phyloP scores from a whole-genome alignment of 2,113 vertebrate genomes.

The Rynchops niger region DNA sequence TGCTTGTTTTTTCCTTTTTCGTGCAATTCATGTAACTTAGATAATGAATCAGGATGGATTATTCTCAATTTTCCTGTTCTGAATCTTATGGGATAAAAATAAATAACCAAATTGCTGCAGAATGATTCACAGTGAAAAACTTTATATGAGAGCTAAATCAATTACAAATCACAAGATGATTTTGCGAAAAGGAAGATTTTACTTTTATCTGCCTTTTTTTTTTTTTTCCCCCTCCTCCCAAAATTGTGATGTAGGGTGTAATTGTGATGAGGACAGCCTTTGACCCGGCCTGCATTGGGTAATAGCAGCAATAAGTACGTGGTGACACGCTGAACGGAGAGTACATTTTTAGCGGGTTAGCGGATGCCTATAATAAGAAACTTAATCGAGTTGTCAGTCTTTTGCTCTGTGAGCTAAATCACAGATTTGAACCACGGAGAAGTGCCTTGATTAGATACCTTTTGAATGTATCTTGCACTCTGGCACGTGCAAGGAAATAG shows the following conservation, averaged over 20 bases:
- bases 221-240: neutral
- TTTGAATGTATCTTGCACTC: neutral
- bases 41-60: neutral
- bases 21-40: fast-evolving
- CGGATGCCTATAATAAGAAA: neutral
- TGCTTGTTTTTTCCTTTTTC: neutral
- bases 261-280: neutral
- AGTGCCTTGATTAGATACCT: neutral
- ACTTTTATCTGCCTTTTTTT: fast-evolving
- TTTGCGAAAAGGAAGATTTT: neutral
- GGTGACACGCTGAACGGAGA: neutral
- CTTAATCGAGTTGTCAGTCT: neutral
- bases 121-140: neutral
- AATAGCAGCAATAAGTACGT: neutral
- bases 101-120: neutral
- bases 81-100: neutral
- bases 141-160: neutral
- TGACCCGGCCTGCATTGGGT: neutral
- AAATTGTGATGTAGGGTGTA: neutral
- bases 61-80: neutral
- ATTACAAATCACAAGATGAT: neutral
- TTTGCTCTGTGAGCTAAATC: neutral
- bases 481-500: neutral
- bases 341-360: neutral
- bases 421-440: neutral